Conservation (phyloP, 1,140 invertebrate genomes). For the Trichoplusia ni region DNA sequence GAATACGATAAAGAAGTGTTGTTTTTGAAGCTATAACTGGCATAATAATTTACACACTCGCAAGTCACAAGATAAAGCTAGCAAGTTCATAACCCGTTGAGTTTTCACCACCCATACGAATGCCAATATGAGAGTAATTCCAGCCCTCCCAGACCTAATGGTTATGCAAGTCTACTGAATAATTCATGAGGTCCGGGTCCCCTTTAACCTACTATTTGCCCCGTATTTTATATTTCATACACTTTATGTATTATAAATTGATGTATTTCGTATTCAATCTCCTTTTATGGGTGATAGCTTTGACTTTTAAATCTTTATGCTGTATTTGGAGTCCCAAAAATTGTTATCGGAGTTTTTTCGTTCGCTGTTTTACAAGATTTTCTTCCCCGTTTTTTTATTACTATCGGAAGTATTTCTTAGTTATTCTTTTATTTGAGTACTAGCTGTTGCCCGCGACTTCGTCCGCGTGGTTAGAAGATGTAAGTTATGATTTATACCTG, state of each 20-base stretch:
- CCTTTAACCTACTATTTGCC: neutral
- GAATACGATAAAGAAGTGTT: too few relatives aligned
- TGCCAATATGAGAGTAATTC: slow-evolving; percentile 9
- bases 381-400: too few relatives aligned
- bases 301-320: neutral
- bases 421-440: too few relatives aligned
- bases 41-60: too few relatives aligned
- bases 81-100: neutral
- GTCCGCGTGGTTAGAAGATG: too few relatives aligned
- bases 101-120: neutral
- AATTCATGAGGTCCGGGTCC: slow-evolving; percentile 9
- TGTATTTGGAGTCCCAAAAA: too few relatives aligned
- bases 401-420: too few relatives aligned
- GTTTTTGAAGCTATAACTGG: too few relatives aligned
- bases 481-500: too few relatives aligned
- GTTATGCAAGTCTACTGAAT: slow-evolving; percentile 7
- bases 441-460: too few relatives aligned
- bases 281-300: neutral
- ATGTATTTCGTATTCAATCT: slow-evolving; percentile 4
- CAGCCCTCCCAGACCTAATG: slow-evolving; percentile 7
- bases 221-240: slow-evolving; percentile 10
- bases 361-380: too few relatives aligned
- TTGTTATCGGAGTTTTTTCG: too few relatives aligned
- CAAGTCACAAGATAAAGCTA: neutral
- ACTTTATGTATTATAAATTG: slow-evolving; percentile 19